Conservation (phyloP, 1,140 invertebrate genomes). For the Trichonephila inaurata region DNA sequence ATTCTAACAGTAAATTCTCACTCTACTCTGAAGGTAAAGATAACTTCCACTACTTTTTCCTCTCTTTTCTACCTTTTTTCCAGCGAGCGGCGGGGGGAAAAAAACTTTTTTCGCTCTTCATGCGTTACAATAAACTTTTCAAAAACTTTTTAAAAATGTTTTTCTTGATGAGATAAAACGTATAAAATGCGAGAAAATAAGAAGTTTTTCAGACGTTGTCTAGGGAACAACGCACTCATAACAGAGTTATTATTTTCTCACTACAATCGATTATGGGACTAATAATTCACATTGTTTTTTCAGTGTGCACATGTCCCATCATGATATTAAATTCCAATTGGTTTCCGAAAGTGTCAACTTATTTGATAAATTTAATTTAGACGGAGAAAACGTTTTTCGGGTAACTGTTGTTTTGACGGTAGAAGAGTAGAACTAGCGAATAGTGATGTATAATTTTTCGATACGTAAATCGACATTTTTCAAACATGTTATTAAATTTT, state of each 20-base stretch:
- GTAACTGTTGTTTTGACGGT: not conserved
- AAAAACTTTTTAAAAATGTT: constrained; percentile 13
- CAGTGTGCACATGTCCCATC: not conserved
- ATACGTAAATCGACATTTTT: not conserved
- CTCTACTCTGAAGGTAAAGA: constrained; percentile 9
- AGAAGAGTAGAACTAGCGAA: not conserved
- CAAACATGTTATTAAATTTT: not conserved
- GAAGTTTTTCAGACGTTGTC: constrained; percentile 58
- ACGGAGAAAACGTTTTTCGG: not conserved
- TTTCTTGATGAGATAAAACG: not conserved
- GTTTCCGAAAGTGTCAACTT: not conserved
- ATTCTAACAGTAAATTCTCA: not conserved
- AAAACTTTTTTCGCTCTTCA: not conserved
- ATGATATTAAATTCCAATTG: constrained; percentile 33
- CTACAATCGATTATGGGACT: constrained; percentile 58
- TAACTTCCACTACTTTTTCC: not conserved
- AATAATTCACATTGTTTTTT: constrained; percentile 12
- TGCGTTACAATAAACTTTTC: not conserved
- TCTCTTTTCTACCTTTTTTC: not conserved
- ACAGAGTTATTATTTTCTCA: constrained; percentile 68
- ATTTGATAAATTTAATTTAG: constrained; percentile 36
- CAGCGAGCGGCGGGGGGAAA: not conserved
- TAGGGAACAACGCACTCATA: constrained; percentile 67
- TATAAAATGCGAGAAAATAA: not conserved
- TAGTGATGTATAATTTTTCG: not conserved